A percentile compares a stretch with the other conserved stretches of the same genome.
Evolutionary conservation across 2,888 invertebrate species (phyloP).

Genomic region (Melanargia galathea): DNA sequence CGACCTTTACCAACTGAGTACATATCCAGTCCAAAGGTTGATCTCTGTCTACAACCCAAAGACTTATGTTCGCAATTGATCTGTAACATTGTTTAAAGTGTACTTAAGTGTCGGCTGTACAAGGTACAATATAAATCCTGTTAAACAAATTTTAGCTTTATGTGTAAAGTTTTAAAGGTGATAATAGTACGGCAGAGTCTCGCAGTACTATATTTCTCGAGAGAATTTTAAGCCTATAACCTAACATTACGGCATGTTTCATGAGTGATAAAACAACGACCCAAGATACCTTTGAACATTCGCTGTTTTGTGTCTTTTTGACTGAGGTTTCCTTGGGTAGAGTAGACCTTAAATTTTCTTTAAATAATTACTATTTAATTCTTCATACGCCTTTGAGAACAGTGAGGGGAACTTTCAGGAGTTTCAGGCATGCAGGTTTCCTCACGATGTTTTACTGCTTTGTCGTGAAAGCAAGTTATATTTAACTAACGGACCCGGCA

Average conservation of each 20-base stretch:
- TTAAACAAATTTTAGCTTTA: conserved; percentile 17
- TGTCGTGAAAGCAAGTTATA: too few relatives aligned
- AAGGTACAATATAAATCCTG: conserved; percentile 2
- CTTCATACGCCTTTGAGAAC: too few relatives aligned
- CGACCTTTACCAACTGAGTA: not conserved
- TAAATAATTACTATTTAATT: too few relatives aligned
- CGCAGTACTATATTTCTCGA: conserved; percentile 23
- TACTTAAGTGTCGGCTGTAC: conserved; percentile 30
- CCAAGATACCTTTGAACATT: conserved; percentile 18
- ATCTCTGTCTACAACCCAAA: conserved; percentile 26
- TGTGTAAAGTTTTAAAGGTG: not conserved
- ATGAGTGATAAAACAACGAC: conserved; percentile 27
- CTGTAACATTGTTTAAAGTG: conserved; percentile 35
- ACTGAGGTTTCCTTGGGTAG: not conserved
- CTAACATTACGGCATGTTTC: conserved; percentile 32
- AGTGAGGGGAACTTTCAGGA: too few relatives aligned
- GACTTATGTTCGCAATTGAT: conserved; percentile 37
- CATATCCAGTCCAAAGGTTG: conserved; percentile 17
- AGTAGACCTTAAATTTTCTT: too few relatives aligned
- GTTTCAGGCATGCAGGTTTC: too few relatives aligned
- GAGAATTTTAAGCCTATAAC: conserved; percentile 30
- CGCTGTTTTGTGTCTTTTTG: conserved; percentile 5
- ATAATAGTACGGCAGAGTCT: not conserved
- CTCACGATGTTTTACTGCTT: too few relatives aligned
- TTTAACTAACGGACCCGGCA: too few relatives aligned